Evolutionary conservation across 2,797 vertebrate species (phyloP).

Genomic region (Bufotes viridis): DNA sequence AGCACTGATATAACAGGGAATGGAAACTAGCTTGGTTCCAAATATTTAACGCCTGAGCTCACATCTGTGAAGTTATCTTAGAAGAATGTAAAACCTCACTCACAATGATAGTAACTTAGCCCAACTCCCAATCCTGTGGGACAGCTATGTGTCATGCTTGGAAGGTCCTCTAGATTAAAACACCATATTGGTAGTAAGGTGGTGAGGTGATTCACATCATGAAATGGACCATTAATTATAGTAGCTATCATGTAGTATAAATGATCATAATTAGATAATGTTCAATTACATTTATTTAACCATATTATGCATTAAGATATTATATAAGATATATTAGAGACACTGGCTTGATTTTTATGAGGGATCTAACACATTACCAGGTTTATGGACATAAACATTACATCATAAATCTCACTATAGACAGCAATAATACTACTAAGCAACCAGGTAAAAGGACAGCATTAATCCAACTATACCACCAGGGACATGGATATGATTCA

Average conservation of each 20-base stretch:
- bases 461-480: neutral
- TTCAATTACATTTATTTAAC: neutral
- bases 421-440: too few species aligned
- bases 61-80: conserved; percentile 49
- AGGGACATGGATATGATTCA: neutral
- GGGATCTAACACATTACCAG: too few species aligned
- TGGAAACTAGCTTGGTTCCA: conserved; percentile 15
- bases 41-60: conserved; percentile 46
- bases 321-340: too few species aligned
- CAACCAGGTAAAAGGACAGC: neutral
- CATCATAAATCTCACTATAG: too few species aligned
- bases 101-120: conserved; percentile 25
- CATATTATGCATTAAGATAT: neutral
- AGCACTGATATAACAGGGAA: conserved; percentile 12
- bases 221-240: neutral
- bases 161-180: neutral
- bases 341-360: too few species aligned
- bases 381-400: too few species aligned
- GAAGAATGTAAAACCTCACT: conserved; percentile 40
- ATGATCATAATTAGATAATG: neutral
- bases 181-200: conserved; percentile 16
- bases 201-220: conserved; percentile 8
- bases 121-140: conserved; percentile 41
- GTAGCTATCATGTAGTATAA: neutral
- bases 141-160: conserved; percentile 37